Evolutionary conservation across 1,140 invertebrate species (phyloP).

Genomic region (Zophobas atratus): DNA sequence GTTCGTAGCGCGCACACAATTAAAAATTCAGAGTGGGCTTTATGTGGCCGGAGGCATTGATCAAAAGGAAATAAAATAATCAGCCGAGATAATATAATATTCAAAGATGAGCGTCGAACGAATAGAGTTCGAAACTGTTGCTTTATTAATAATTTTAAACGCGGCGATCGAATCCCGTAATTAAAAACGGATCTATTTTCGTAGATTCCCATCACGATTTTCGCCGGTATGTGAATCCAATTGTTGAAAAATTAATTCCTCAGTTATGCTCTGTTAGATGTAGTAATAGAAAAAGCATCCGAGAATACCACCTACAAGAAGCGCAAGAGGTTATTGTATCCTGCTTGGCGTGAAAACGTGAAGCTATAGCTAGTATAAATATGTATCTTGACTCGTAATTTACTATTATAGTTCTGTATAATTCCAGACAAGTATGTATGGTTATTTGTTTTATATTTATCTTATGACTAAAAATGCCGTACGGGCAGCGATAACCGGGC

Average conservation of each 20-base stretch:
- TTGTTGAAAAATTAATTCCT: slow-evolving; percentile 50
- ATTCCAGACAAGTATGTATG: slow-evolving; percentile 49
- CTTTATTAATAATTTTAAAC: slow-evolving; percentile 49
- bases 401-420: slow-evolving; percentile 54
- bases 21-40: neutral
- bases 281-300: slow-evolving; percentile 50
- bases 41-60: neutral
- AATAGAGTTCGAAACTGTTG: slow-evolving; percentile 1
- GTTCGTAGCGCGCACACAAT: neutral
- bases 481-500: slow-evolving; percentile 41
- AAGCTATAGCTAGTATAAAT: slow-evolving; percentile 56
- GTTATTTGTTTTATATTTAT: slow-evolving; percentile 33
- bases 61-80: slow-evolving; percentile 9
- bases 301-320: slow-evolving; percentile 51
- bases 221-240: slow-evolving; percentile 46
- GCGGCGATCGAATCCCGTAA: slow-evolving; percentile 50
- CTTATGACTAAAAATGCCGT: slow-evolving; percentile 42
- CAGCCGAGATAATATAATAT: slow-evolving; percentile 1
- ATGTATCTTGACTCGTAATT: slow-evolving; percentile 53
- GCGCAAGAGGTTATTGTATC: slow-evolving; percentile 51
- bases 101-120: slow-evolving; percentile 3
- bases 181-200: slow-evolving; percentile 36
- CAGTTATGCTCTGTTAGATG: slow-evolving; percentile 51
- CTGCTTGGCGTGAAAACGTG: slow-evolving; percentile 52
- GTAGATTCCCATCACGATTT: slow-evolving; percentile 36